Evolutionary conservation across 2,888 invertebrate genomes (phyloP), one percentile per base, ranked within the genome.

Genomic region (Tupiocoris notatus): DNA sequence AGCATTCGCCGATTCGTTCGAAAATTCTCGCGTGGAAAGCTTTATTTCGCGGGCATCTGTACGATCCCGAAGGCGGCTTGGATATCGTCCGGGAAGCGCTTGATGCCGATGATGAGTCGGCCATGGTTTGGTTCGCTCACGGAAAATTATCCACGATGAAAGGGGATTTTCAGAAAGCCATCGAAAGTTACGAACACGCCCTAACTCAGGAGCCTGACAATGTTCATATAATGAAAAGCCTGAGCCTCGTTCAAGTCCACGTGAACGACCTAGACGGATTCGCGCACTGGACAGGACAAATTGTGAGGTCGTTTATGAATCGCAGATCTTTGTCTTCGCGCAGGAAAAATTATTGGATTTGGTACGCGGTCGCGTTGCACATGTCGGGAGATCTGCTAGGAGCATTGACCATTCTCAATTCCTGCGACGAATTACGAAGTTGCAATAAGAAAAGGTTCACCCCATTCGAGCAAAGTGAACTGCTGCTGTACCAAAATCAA

Each of bases 21-120:
- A 99, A 99, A 88, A 99, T 98, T 22, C 86, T 99, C 86, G 96
- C 99, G 70, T 99, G 99, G 98, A 99, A 98, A 88, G 99, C 98
- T 77, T 87, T 99, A 81, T 98, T 97, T 75, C 86, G 99, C 67
- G 98, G 98, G 85, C 98, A 98, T 82, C 86, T 99, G 82, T 98
- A 98, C 24, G 90, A 96, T 78, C 97, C 98, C 84, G 98, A 98
- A 80, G 98, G 99, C 86, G 98, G 98, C 1, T 97, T 97, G 84
- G 98, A 99, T 83, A 93, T 96, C 88, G 98, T 99, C 2, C 89
- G 96, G 77, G 87, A 93, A 81, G 99, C 99, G 62, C 89, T 99
- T 77, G 90, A 95, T 80, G 97, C 97, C 86, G 98, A 99, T 85
- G 87, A 99, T 66, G 92, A 91, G 83, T 98, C 98, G 65, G 98